Evolutionary conservation across 2,888 invertebrate genomes (phyloP).

Genomic region (Galeruca laticollis): DNA sequence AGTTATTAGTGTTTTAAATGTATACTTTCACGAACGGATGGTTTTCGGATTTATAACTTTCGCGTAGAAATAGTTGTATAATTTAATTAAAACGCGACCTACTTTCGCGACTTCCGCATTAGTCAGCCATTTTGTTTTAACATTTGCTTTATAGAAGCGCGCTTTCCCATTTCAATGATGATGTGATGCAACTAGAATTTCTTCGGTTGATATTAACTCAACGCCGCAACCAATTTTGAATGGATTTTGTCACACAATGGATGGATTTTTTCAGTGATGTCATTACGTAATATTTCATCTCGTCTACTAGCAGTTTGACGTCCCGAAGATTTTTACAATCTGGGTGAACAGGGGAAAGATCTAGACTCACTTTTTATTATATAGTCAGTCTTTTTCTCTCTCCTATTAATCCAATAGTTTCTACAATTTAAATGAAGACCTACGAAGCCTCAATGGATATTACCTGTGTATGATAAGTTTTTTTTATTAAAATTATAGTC

Average conservation of each 20-base stretch:
- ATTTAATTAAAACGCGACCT: constrained; percentile 59
- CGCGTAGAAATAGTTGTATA: constrained; percentile 23
- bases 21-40: constrained; percentile 5
- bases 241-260: constrained; percentile 7
- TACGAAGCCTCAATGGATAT: too few relatives aligned
- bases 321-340: constrained; percentile 34
- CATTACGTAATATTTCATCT: constrained; percentile 28
- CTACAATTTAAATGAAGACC: constrained; percentile 22
- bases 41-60: constrained; percentile 8
- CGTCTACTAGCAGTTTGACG: not conserved
- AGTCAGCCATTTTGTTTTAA: constrained; percentile 65
- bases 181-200: constrained; percentile 22
- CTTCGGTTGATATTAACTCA: not conserved
- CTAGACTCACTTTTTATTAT: constrained; percentile 60
- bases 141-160: constrained; percentile 35
- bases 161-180: constrained; percentile 29
- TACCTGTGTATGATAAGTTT: too few relatives aligned
- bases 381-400: constrained; percentile 64
- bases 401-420: constrained; percentile 60
- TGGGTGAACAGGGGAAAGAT: constrained; percentile 62
- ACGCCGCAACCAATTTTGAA: not conserved
- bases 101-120: constrained; percentile 69
- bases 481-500: too few relatives aligned
- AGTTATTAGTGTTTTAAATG: constrained; percentile 18
- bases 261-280: constrained; percentile 45